Evolutionary conservation across 23 tunicate genomes (phyloP), one percentile per base, ranked within the genome.

Genomic region (Diplosoma virens): DNA sequence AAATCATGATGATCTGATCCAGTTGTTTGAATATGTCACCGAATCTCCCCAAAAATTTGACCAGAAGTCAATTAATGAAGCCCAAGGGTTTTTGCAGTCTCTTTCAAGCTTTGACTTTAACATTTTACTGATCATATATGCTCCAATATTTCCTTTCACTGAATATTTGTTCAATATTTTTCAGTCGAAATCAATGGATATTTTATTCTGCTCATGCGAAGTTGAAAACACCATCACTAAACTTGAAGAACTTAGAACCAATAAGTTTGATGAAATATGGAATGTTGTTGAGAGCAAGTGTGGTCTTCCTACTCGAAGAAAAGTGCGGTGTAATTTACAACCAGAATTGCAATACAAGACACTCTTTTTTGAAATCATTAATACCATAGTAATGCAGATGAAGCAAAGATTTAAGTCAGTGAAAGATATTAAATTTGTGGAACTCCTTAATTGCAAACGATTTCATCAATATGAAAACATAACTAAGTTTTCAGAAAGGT

Each of bases 321-420:
- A 14, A 56, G 25, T 20, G 22, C 64, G 20, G 6, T 30, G 3
- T 63, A 30, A 36, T 20, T 56, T 56, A 25, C 63, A 56, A 56
- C 63, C 63, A 11, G 63, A 56, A 56, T 4, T 56, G 21, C 24
- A 16, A 14, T 63, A 63, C 35, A 63, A 28, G n/a, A 36, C 70
- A 63, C 70, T 63, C 4, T 28, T 63, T 63, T 63, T 63, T 3
- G 70, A 63, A 30, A 63, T 28, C 9, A 7, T 63, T 7, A n/a
- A 63, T 28, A 63, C 70, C 3, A 63, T 63, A 6, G 37, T 63
- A 29, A 30, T 63, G 37, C 70, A 63, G 20, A 63, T 28, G 70
- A n/a, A 63, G 16, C n/a, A 63, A 29, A 4, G 70, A 28, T 63
- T 63, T 63, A n/a, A 63, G 35, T 63, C 70, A 30, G 37, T 63